phyloP scores from a whole-genome alignment of 2,113 vertebrate species.

The Sporophila hypoxantha region DNA sequence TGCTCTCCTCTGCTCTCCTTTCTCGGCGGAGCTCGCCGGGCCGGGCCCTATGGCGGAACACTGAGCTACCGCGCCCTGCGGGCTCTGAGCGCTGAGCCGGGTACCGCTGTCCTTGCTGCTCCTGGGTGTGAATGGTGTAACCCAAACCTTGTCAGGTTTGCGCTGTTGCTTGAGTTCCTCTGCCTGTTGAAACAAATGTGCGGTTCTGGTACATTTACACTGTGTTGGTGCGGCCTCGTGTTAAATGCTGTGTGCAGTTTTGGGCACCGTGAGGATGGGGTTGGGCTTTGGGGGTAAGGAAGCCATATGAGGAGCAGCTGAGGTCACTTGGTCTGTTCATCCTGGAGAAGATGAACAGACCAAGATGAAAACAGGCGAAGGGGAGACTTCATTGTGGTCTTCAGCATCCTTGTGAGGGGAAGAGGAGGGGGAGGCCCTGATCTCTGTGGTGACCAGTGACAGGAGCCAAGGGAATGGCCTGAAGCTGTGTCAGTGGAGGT shows the following conservation, averaged over 20 bases:
- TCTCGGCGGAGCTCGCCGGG: too few species aligned
- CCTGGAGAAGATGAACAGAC: neutral
- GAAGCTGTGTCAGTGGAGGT: too few species aligned
- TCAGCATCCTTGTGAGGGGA: accelerated
- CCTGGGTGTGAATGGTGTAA: too few species aligned
- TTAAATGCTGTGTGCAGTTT: neutral
- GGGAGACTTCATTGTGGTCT: neutral
- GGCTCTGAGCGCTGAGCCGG: neutral
- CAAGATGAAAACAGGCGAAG: neutral
- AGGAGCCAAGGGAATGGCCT: neutral
- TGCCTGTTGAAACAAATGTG: neutral
- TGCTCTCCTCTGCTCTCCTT: too few species aligned
- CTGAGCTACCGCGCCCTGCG: neutral
- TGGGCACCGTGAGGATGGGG: neutral
- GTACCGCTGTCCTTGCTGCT: neutral
- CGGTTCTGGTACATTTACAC: neutral
- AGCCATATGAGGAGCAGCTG: accelerated
- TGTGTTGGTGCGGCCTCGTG: accelerated
- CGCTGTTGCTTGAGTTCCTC: neutral
- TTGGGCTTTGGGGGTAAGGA: neutral
- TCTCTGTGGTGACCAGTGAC: neutral
- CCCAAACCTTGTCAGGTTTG: neutral
- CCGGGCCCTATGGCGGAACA: neutral
- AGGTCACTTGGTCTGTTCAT: neutral
- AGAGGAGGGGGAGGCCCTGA: neutral